phyloP scores from a whole-genome alignment of 2,888 invertebrate genomes.

The Harpalus rubripes region DNA sequence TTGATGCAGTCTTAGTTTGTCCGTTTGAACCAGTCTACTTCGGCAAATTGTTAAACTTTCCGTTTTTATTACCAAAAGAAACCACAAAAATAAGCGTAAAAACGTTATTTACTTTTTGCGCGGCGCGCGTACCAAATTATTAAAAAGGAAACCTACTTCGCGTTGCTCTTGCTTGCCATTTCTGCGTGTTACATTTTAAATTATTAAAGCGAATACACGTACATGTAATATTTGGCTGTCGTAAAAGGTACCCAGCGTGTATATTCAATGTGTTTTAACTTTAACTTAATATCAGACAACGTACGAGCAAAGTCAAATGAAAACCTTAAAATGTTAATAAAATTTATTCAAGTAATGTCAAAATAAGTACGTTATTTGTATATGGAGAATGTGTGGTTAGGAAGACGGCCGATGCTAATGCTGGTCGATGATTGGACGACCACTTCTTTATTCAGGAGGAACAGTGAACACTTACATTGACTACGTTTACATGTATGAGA shows the following conservation, averaged over 20 bases:
- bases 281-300: conserved; percentile 39
- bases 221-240: conserved; percentile 46
- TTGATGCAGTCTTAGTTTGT: conserved; percentile 57
- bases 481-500: too few relatives aligned
- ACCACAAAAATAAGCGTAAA: conserved; percentile 63
- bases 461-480: too few relatives aligned
- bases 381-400: too few relatives aligned
- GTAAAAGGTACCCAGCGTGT: conserved; percentile 32
- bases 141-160: conserved; percentile 47
- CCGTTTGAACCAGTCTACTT: conserved; percentile 49
- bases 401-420: too few relatives aligned
- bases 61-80: conserved; percentile 58
- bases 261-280: conserved; percentile 52
- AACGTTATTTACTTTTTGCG: conserved; percentile 61
- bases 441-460: too few relatives aligned
- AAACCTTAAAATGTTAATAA: too few relatives aligned
- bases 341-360: too few relatives aligned
- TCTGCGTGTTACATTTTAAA: conserved; percentile 52
- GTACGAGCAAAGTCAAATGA: not conserved
- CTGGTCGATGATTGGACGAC: too few relatives aligned
- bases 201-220: conserved; percentile 47
- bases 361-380: too few relatives aligned
- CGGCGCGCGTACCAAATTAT: conserved; percentile 53
- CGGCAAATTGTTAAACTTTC: conserved; percentile 63
- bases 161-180: conserved; percentile 10